Percentiles rank a stretch among this genome's conserved stretches.
Evolutionary conservation across 2,888 invertebrate genomes (phyloP).

Genomic region (Phortica okadai): DNA sequence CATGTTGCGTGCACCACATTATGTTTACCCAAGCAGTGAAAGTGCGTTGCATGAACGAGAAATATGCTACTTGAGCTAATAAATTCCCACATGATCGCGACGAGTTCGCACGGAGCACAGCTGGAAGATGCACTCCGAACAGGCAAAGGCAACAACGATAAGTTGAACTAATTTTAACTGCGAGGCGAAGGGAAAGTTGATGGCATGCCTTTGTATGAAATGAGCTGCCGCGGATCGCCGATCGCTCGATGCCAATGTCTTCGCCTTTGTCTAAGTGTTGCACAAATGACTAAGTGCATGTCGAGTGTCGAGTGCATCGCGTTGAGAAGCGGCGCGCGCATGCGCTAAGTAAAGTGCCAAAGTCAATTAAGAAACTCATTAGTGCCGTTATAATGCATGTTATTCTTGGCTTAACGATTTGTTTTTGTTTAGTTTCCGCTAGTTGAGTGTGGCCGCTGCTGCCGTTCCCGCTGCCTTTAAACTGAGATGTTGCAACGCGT

Average conservation of each 20-base stretch:
- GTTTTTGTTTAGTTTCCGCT: constrained; percentile 67
- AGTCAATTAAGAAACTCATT: constrained; percentile 56
- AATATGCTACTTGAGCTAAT: constrained; percentile 26
- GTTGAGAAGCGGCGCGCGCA: constrained; percentile 14
- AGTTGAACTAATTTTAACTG: constrained; percentile 52
- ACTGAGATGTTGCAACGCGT: neutral
- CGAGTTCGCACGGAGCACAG: constrained; percentile 35
- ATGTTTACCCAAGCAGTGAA: constrained; percentile 24
- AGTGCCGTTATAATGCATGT: constrained; percentile 31
- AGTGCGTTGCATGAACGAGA: constrained; percentile 8
- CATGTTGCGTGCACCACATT: constrained; percentile 9
- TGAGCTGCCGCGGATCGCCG: neutral
- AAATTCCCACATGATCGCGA: neutral
- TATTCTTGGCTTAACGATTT: constrained; percentile 60
- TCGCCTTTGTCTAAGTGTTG: neutral
- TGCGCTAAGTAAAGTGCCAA: constrained; percentile 34
- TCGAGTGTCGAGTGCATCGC: constrained; percentile 38
- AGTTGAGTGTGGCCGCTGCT: constrained; percentile 48
- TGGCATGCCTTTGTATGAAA: neutral
- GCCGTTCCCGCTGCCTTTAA: constrained; percentile 20
- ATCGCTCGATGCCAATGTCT: neutral
- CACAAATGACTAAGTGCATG: neutral
- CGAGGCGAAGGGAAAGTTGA: neutral
- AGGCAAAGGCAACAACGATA: constrained; percentile 2
- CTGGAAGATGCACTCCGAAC: constrained; percentile 42